Evolutionary conservation across 2,888 invertebrate species (phyloP).

Genomic region (Andrena dorsata): DNA sequence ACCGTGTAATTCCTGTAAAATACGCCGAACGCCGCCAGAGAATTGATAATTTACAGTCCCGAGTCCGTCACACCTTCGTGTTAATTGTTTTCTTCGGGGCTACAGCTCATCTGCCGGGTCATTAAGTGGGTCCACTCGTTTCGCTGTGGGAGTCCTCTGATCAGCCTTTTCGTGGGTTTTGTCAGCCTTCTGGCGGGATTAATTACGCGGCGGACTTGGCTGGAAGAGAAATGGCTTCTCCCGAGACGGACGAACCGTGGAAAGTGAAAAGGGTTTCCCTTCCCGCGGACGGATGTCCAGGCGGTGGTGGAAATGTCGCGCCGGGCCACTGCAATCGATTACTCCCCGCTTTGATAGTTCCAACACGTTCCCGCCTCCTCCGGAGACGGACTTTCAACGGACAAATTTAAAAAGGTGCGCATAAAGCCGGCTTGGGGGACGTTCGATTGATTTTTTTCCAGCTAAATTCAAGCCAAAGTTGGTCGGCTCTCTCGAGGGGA

Average conservation of each 20-base stretch:
- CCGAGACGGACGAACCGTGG: background rate
- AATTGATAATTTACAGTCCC: conserved; percentile 52
- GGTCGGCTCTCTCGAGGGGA: conserved; percentile 13
- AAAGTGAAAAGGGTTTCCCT: conserved; percentile 13
- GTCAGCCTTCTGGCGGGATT: background rate
- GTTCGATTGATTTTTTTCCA: conserved; percentile 67
- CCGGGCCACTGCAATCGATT: conserved; percentile 44
- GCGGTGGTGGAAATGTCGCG: conserved; percentile 19
- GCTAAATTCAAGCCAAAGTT: conserved; percentile 57
- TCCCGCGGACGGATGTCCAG: background rate
- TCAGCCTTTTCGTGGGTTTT: conserved; percentile 22
- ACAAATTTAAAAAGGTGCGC: conserved; percentile 52
- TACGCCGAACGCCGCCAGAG: conserved; percentile 13
- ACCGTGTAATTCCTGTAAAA: conserved; percentile 24
- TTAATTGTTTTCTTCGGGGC: conserved; percentile 46
- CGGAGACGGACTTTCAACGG: conserved; percentile 54
- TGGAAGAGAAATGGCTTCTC: conserved; percentile 23
- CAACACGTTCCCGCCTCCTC: conserved; percentile 17
- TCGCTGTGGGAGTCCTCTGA: conserved; percentile 1
- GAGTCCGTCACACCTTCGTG: conserved; percentile 48
- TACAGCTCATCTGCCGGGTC: conserved; percentile 21
- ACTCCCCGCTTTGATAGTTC: conserved; percentile 38
- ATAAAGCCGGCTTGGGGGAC: conserved; percentile 26
- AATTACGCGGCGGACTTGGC: conserved; percentile 16
- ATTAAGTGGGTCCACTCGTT: conserved; percentile 25